Evolutionary conservation across 1,140 invertebrate species (phyloP).

Genomic region (Sitophilus oryzae): DNA sequence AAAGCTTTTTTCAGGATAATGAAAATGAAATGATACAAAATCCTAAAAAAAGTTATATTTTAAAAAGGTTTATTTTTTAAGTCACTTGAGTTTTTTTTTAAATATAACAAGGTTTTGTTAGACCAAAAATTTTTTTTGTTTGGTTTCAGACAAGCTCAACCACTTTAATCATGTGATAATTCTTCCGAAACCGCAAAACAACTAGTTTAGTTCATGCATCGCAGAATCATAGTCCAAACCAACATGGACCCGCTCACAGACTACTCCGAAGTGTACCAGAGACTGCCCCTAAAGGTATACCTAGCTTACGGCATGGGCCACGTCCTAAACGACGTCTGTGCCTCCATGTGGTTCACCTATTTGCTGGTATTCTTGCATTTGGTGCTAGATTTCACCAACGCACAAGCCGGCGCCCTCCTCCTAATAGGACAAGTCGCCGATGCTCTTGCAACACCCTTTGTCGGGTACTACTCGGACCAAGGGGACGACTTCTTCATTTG

Average conservation of each 20-base stretch:
- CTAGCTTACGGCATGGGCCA: slow-evolving; percentile 69
- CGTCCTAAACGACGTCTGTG: slow-evolving; percentile 90
- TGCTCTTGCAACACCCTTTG: slow-evolving; percentile 81
- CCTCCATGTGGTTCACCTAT: slow-evolving; percentile 97
- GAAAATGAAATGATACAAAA: no score
- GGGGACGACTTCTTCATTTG: slow-evolving; percentile 58
- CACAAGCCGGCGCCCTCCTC: slow-evolving; percentile 70
- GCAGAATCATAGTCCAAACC: slow-evolving; percentile 25
- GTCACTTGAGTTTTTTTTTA: no score
- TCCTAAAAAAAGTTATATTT: no score
- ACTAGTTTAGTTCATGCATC: background rate
- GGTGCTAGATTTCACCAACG: slow-evolving; percentile 70
- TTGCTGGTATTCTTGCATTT: slow-evolving; percentile 87
- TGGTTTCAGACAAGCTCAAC: no score
- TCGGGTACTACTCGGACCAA: slow-evolving; percentile 81
- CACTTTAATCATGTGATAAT: no score
- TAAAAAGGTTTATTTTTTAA: no score
- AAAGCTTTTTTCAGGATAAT: no score
- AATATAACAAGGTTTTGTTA: no score
- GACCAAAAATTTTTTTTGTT: no score
- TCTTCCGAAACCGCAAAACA: no score
- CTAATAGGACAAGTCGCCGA: slow-evolving; percentile 82
- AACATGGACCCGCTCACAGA: slow-evolving; percentile 31
- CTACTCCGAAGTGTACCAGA: slow-evolving; percentile 42
- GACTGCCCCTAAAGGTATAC: slow-evolving; percentile 35